Evolutionary conservation across 92 coral and sea anemone species (phyloP).

Genomic region (Epizoanthus rinbou): DNA sequence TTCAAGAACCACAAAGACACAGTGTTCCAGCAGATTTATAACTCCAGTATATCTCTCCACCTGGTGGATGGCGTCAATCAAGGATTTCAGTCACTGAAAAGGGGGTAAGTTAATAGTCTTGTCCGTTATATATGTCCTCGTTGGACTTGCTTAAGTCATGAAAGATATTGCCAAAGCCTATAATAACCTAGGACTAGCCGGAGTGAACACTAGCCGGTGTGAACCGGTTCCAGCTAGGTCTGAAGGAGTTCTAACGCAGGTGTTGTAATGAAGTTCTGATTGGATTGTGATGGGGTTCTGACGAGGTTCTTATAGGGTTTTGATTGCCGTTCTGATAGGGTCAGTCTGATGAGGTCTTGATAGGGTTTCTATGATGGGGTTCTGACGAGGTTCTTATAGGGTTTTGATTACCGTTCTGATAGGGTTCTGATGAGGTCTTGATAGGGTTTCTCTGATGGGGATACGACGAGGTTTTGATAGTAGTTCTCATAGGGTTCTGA

Average conservation of each 20-base stretch:
- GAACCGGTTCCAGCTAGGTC: no score
- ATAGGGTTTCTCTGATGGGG: no score
- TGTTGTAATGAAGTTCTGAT: no score
- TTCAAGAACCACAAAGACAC: constrained; percentile 71
- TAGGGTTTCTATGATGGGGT: no score
- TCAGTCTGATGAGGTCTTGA: not conserved
- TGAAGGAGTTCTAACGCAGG: no score
- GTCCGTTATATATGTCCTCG: no score
- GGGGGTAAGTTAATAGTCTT: constrained; percentile 51
- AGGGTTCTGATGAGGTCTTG: not conserved
- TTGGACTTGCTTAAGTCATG: no score
- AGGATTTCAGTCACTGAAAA: constrained; percentile 60
- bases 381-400: not conserved
- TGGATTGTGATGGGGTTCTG: not conserved
- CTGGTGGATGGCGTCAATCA: constrained; percentile 55
- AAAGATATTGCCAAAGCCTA: no score
- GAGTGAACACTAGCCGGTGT: no score
- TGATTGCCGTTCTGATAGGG: not conserved
- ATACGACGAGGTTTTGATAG: no score
- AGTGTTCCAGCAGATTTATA: constrained; percentile 59
- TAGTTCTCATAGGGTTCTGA: no score
- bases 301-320: not conserved
- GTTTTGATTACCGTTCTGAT: not conserved
- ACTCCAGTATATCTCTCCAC: constrained; percentile 61
- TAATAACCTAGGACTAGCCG: no score